A percentile compares a stretch with the other conserved stretches of the same genome.
phyloP scores from a whole-genome alignment of 2,888 invertebrate species.

The Drosophila histrio region DNA sequence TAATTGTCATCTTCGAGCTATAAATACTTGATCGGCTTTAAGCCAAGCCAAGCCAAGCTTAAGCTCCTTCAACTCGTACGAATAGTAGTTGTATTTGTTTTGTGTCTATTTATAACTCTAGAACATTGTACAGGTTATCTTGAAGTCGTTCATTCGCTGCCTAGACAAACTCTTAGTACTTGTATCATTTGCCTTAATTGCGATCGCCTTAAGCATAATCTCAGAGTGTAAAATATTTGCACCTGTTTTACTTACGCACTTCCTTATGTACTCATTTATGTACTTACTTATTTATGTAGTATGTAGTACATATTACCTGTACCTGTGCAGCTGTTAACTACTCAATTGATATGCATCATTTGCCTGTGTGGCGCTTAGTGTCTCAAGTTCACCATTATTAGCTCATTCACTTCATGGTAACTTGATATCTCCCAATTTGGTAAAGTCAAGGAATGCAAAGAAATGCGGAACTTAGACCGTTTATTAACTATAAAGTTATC shows the following conservation, averaged over 20 bases:
- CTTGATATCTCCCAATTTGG: conserved; percentile 15
- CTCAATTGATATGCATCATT: conserved; percentile 8
- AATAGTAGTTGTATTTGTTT: background rate
- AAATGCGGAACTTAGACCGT: background rate
- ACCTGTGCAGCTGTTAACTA: conserved; percentile 21
- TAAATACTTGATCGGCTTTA: conserved; percentile 4
- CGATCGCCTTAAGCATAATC: conserved; percentile 24
- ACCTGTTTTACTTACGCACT: conserved; percentile 45
- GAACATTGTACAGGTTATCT: conserved; percentile 6
- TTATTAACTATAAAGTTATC: background rate
- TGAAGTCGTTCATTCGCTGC: conserved; percentile 8
- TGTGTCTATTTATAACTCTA: conserved; percentile 4
- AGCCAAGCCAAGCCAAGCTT: background rate
- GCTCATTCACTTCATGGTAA: conserved; percentile 21
- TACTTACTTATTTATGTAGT: background rate
- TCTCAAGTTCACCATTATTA: conserved; percentile 3
- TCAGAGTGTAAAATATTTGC: conserved; percentile 32
- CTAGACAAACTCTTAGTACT: background rate
- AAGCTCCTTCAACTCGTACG: background rate
- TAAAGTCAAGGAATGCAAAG: background rate
- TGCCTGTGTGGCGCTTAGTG: conserved; percentile 3
- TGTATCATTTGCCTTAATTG: conserved; percentile 27
- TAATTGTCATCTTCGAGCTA: conserved; percentile 12
- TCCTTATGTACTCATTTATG: conserved; percentile 27
- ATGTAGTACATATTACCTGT: background rate